Conservation (phyloP, 2,797 vertebrate genomes). For the Rhinatrema bivittatum region DNA sequence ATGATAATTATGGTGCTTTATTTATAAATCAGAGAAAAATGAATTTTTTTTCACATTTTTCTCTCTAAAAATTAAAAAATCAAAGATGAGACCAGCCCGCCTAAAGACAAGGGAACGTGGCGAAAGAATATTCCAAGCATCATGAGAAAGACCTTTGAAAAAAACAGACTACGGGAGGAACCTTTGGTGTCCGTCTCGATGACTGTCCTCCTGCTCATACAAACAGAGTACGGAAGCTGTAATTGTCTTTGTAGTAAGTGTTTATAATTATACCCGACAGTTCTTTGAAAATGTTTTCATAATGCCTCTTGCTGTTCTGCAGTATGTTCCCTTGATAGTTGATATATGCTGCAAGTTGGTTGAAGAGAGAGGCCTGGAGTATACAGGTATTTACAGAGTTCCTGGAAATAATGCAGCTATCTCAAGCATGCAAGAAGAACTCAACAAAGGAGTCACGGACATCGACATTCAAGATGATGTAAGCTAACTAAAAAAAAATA, state of each 20-base stretch:
- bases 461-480: constrained; percentile 91
- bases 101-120: constrained; percentile 89
- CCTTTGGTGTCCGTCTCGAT: constrained; percentile 87
- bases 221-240: constrained; percentile 72
- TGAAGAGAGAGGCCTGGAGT: constrained; percentile 91
- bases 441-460: constrained; percentile 88
- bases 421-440: constrained; percentile 95
- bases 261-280: background rate
- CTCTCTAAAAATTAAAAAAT: constrained; percentile 14
- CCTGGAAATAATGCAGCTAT: constrained; percentile 95
- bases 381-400: constrained; percentile 94
- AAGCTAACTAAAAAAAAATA: too few species aligned
- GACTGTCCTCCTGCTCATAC: constrained; percentile 87
- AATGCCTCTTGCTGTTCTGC: constrained; percentile 7
- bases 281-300: background rate
- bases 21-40: too few species aligned
- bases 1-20: too few species aligned
- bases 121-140: constrained; percentile 84
- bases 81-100: constrained; percentile 90
- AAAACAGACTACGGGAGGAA: constrained; percentile 76
- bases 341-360: constrained; percentile 95
- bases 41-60: background rate
- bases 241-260: background rate
- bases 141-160: constrained; percentile 91
- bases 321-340: constrained; percentile 95